Evolutionary conservation across 2,888 invertebrate species (phyloP).

Genomic region (Torymus texanus): DNA sequence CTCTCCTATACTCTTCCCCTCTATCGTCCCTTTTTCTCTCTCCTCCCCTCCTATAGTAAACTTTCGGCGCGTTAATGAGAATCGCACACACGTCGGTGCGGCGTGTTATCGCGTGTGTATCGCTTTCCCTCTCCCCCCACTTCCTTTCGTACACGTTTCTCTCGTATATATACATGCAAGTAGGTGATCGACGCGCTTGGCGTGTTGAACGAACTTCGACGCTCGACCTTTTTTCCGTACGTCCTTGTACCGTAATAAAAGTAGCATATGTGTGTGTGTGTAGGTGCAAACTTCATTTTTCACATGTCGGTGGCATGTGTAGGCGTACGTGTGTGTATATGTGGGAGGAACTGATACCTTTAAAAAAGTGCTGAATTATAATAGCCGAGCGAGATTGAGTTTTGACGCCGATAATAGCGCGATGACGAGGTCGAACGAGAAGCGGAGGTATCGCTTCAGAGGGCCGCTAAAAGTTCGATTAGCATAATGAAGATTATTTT

Average conservation of each 20-base stretch:
- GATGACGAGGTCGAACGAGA: neutral
- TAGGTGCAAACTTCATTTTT: conserved; percentile 35
- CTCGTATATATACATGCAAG: neutral
- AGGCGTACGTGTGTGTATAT: neutral
- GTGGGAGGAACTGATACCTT: neutral
- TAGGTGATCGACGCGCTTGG: neutral
- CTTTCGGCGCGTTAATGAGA: conserved; percentile 20
- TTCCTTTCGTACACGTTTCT: too few species aligned
- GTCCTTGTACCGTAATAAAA: too few species aligned
- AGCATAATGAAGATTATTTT: too few species aligned
- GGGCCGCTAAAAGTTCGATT: too few species aligned
- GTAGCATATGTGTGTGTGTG: too few species aligned
- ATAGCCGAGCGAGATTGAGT: conserved; percentile 18
- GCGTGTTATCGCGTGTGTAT: neutral
- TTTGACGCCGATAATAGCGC: neutral
- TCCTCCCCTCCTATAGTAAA: neutral
- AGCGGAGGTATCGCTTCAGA: too few species aligned
- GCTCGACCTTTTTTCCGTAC: too few species aligned
- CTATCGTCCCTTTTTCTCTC: too few species aligned
- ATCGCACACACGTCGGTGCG: neutral
- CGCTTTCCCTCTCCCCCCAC: neutral
- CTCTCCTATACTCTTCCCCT: neutral
- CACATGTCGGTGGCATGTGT: conserved; percentile 12
- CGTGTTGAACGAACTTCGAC: too few species aligned
- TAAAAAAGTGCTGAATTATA: conserved; percentile 11